Conservation (phyloP, 30 jellyfish, hydroid and myxozoan genomes). For the Hydractinia symbiolongicarpus region DNA sequence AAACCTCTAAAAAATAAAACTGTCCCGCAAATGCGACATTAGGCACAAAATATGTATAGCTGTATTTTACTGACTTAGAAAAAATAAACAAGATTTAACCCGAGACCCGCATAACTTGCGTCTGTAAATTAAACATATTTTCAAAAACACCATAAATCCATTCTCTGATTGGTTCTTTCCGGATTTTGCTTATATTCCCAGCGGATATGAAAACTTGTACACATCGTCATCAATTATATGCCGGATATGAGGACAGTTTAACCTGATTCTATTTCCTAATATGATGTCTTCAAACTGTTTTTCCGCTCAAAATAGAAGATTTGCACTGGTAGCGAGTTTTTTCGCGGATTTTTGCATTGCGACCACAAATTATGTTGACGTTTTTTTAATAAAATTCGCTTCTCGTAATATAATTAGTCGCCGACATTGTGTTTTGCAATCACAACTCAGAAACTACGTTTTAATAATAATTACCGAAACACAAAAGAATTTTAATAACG, state of each 20-base stretch:
- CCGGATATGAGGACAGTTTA: not conserved
- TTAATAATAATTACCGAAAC: no score
- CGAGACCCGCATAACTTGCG: slow-evolving; percentile 1
- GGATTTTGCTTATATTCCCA: not conserved
- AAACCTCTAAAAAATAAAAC: not conserved
- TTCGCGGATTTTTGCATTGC: no score
- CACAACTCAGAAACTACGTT: no score
- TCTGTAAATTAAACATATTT: not conserved
- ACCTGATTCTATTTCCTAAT: no score
- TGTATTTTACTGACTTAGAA: slow-evolving; percentile 1
- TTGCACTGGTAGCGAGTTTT: no score
- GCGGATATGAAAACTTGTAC: slow-evolving; percentile 16
- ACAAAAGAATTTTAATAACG: no score
- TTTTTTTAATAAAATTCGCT: no score
- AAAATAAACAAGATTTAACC: not conserved
- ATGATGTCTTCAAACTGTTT: no score
- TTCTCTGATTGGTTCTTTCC: slow-evolving; percentile 12
- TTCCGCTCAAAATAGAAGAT: no score
- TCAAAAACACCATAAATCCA: not conserved
- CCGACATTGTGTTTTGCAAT: no score
- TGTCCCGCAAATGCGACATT: slow-evolving; percentile 7
- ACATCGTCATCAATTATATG: slow-evolving; percentile 15
- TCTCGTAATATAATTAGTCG: no score
- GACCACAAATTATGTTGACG: no score
- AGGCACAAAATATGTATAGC: not conserved